phyloP scores from a whole-genome alignment of 2,797 vertebrate species.

The Macroramphosus scolopax region DNA sequence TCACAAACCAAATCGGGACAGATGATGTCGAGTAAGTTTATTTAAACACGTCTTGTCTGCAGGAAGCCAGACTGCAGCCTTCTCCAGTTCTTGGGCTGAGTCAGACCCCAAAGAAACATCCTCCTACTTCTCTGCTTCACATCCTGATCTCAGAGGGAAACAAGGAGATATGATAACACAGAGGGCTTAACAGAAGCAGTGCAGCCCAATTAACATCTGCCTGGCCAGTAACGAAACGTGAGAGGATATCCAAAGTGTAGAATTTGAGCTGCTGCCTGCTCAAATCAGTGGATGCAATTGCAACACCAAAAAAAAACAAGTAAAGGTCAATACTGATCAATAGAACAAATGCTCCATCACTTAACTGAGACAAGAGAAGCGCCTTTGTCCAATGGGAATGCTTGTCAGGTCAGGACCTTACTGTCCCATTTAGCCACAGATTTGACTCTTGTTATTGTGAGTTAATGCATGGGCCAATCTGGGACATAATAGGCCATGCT shows the following conservation, averaged over 20 bases:
- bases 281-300: not conserved
- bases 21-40: too few relatives aligned
- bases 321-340: constrained; percentile 43
- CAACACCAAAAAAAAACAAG: constrained; percentile 6
- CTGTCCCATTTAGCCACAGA: constrained; percentile 30
- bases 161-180: too few relatives aligned
- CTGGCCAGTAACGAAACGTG: not conserved
- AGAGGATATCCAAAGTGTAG: constrained; percentile 1
- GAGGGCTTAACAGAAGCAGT: not conserved
- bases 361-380: constrained; percentile 29
- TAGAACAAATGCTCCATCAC: constrained; percentile 33
- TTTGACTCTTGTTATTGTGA: constrained; percentile 11
- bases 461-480: constrained; percentile 17
- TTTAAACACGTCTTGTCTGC: too few relatives aligned
- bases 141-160: too few relatives aligned
- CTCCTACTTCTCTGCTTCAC: too few relatives aligned
- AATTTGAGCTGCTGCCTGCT: not conserved
- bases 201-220: constrained; percentile 7
- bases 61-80: too few relatives aligned
- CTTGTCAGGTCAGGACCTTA: constrained; percentile 38
- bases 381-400: constrained; percentile 35
- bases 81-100: too few relatives aligned
- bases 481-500: constrained; percentile 32
- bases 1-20: too few relatives aligned
- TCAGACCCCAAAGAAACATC: too few relatives aligned